phyloP scores from a whole-genome alignment of 2,113 vertebrate genomes.

The Casuarius casuarius region DNA sequence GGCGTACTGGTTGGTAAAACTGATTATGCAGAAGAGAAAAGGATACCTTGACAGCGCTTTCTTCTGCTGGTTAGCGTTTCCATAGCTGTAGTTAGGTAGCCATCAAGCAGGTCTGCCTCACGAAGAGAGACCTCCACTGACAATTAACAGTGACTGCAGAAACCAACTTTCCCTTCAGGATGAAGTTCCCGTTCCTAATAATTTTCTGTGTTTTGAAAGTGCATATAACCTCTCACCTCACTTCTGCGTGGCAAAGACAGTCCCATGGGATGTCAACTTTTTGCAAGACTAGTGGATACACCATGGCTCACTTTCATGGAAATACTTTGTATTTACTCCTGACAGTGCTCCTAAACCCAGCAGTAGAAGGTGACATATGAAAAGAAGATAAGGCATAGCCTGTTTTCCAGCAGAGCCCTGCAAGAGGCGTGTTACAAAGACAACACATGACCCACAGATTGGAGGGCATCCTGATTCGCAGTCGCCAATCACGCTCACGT shows the following conservation, averaged over 20 bases:
- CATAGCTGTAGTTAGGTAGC: slow-evolving; percentile 39
- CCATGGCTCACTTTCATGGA: not conserved
- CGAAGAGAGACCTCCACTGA: slow-evolving; percentile 58
- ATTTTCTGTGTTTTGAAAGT: not conserved
- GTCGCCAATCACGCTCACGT: not conserved
- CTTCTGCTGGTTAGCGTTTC: slow-evolving; percentile 43
- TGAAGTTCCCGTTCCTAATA: not conserved
- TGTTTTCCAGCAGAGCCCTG: not conserved
- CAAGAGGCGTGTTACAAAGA: not conserved
- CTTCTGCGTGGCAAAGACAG: not conserved
- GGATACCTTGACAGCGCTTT: not conserved
- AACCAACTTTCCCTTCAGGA: slow-evolving; percentile 43
- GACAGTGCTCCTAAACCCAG: not conserved
- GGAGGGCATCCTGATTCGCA: not conserved
- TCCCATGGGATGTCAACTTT: not conserved
- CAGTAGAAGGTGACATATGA: not conserved
- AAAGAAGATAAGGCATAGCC: not conserved
- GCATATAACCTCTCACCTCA: not conserved
- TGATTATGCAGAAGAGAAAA: not conserved
- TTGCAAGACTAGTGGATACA: not conserved
- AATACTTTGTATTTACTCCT: not conserved
- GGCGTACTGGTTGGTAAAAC: not conserved
- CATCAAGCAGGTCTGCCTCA: slow-evolving; percentile 33
- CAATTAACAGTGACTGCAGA: slow-evolving; percentile 55
- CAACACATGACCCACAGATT: not conserved